These are phyloP conservation scores for Paraescarpia echinospica DNA, from an alignment of 1,140 invertebrate species.

Conservation along the genomic window DNA sequence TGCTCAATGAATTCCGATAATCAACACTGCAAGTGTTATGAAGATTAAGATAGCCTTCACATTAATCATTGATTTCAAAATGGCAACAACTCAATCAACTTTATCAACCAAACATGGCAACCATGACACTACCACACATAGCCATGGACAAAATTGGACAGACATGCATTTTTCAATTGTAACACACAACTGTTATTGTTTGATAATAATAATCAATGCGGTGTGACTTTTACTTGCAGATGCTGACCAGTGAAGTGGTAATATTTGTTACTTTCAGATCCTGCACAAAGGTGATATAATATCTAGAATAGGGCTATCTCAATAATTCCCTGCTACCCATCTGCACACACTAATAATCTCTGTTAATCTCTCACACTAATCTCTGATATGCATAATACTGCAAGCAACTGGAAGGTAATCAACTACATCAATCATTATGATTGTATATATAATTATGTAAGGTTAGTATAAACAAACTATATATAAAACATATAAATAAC, in stretches of 20 bases:
- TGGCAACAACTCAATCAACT: neutral
- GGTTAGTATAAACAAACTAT: neutral
- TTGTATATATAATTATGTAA: neutral
- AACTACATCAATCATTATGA: neutral
- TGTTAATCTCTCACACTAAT: neutral
- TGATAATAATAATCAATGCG: neutral
- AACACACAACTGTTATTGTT: neutral
- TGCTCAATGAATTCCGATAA: too few relatives aligned
- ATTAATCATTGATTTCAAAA: neutral
- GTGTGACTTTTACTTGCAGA: neutral
- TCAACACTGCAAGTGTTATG: too few relatives aligned
- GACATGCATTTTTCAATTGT: neutral
- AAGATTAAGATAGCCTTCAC: too few relatives aligned
- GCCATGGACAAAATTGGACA: neutral
- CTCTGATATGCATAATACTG: neutral
- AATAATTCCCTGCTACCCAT: neutral
- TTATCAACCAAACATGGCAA: neutral
- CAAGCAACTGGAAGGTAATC: neutral
- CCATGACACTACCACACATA: neutral
- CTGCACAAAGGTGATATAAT: neutral
- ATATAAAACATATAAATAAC: neutral
- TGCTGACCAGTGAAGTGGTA: too few relatives aligned
- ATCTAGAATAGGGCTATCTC: neutral
- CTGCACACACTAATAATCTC: neutral
- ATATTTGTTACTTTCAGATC: too few relatives aligned